Conservation (phyloP, 2,888 invertebrate genomes). For the Rutpela maculata region DNA sequence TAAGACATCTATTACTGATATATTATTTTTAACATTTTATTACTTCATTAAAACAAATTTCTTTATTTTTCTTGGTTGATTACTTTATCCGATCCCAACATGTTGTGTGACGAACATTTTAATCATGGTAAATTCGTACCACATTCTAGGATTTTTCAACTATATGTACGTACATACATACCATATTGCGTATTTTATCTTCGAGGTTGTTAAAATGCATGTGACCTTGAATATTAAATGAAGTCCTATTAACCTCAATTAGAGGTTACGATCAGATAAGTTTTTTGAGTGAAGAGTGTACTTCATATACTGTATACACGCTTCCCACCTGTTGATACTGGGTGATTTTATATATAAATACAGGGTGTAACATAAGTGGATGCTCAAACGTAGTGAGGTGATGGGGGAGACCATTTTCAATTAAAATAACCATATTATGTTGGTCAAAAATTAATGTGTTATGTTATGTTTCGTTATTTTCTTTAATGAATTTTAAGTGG, state of each 20-base stretch:
- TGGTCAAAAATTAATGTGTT: no score
- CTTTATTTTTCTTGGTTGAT: neutral
- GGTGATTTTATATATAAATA: no score
- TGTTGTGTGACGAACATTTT: neutral
- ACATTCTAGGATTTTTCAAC: neutral
- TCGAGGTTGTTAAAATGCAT: neutral
- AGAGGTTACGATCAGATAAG: neutral
- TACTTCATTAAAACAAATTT: slow-evolving; percentile 12
- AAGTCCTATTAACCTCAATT: slow-evolving; percentile 33
- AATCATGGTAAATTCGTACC: neutral
- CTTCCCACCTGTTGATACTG: no score
- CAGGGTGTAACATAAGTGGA: no score
- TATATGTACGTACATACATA: no score
- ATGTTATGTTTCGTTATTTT: no score
- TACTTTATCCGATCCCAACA: neutral
- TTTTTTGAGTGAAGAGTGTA: neutral
- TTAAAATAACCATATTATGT: no score
- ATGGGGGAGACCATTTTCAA: no score
- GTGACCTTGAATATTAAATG: slow-evolving; percentile 12
- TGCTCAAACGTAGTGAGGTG: no score
- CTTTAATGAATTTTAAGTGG: no score
- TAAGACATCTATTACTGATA: neutral
- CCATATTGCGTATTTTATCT: neutral
- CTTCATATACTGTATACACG: no score
- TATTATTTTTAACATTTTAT: slow-evolving; percentile 8